phyloP scores from a whole-genome alignment of 2,113 vertebrate genomes.

The Colius striatus region DNA sequence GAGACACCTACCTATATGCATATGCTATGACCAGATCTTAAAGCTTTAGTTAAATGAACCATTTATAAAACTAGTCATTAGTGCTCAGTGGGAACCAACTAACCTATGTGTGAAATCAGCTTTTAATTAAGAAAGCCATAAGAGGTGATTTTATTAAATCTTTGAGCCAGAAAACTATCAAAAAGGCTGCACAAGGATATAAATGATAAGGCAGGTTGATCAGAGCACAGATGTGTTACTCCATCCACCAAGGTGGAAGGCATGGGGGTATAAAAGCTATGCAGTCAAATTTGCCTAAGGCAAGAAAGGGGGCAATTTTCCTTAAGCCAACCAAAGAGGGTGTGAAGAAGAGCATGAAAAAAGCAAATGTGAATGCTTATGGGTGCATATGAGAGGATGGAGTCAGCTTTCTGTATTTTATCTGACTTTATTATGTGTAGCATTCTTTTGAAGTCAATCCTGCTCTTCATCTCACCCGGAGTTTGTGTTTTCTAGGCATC shows the following conservation, averaged over 20 bases:
- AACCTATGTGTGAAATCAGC: background rate
- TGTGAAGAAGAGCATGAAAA: background rate
- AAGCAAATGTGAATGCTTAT: background rate
- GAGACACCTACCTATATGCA: background rate
- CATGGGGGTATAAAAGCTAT: background rate
- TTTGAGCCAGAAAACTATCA: background rate
- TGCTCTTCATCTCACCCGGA: background rate
- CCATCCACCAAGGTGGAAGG: background rate
- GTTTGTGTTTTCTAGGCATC: constrained; percentile 38
- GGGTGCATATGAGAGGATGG: background rate
- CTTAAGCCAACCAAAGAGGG: background rate
- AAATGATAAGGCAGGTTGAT: background rate
- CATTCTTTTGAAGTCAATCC: background rate
- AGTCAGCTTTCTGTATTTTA: background rate
- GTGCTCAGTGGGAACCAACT: background rate
- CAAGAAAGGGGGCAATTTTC: background rate
- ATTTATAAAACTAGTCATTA: background rate
- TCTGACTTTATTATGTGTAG: background rate
- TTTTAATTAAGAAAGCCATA: background rate
- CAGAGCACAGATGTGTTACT: background rate
- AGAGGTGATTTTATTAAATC: background rate
- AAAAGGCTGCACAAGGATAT: background rate
- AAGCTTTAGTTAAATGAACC: background rate
- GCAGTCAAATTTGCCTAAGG: background rate
- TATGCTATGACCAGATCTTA: background rate